Conservation (phyloP, 2,888 invertebrate species). For the Salticus scenicus region DNA sequence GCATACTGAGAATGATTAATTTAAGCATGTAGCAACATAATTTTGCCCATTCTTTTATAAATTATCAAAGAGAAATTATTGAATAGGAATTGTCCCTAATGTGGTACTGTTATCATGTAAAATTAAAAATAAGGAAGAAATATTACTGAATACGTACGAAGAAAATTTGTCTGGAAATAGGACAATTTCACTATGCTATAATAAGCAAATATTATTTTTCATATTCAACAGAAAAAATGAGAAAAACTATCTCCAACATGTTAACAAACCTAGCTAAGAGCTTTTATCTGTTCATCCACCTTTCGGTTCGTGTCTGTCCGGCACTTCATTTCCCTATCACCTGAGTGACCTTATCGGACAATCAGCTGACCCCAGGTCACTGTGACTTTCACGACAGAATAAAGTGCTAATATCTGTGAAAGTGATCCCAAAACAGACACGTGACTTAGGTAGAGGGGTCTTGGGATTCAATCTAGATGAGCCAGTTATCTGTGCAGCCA, state of each 20-base stretch:
- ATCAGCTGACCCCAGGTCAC: slow-evolving; percentile 42
- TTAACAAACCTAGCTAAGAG: slow-evolving; percentile 3
- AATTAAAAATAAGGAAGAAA: too few species aligned
- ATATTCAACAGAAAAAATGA: background rate
- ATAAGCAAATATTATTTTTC: too few species aligned
- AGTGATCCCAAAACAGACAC: slow-evolving; percentile 59
- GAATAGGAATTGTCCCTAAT: too few species aligned
- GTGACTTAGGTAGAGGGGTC: slow-evolving; percentile 41
- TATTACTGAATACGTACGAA: too few species aligned
- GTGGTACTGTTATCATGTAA: too few species aligned
- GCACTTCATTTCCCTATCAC: slow-evolving; percentile 61
- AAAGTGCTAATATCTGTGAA: slow-evolving; percentile 66
- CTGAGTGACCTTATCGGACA: slow-evolving; percentile 35
- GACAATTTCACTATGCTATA: too few species aligned
- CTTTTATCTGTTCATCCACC: slow-evolving; percentile 60
- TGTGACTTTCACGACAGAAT: slow-evolving; percentile 49
- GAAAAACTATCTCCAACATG: background rate
- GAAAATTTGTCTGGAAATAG: too few species aligned
- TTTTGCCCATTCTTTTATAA: too few species aligned
- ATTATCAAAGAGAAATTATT: too few species aligned
- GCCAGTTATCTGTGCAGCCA: slow-evolving; percentile 47
- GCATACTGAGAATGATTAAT: too few species aligned
- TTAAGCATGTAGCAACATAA: too few species aligned
- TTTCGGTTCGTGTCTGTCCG: slow-evolving; percentile 45
- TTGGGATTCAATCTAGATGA: slow-evolving; percentile 26